Conservation (phyloP, 2,888 invertebrate genomes). For the Luperina nickerlii region DNA sequence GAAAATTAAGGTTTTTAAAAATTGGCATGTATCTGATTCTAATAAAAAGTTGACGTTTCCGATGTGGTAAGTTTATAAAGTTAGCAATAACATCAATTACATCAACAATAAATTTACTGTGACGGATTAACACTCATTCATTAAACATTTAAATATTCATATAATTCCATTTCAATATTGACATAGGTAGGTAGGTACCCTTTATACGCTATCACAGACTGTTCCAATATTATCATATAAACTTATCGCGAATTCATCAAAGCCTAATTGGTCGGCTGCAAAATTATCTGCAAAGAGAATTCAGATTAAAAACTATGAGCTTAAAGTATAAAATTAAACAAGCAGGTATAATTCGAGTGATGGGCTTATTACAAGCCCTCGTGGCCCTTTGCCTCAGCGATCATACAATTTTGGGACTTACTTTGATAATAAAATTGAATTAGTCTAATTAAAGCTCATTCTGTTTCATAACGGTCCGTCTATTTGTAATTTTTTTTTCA, state of each 20-base stretch:
- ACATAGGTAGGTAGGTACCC: not conserved
- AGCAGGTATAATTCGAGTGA: conserved; percentile 12
- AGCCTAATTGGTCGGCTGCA: conserved; percentile 44
- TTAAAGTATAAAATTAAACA: conserved; percentile 29
- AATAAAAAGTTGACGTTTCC: not conserved
- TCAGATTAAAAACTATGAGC: conserved; percentile 15
- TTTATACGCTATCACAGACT: not conserved
- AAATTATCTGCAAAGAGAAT: conserved; percentile 33
- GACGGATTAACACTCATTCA: not conserved
- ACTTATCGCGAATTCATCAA: conserved; percentile 60
- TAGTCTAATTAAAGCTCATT: not conserved
- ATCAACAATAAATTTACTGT: not conserved
- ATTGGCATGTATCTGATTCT: not conserved
- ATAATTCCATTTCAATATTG: not conserved
- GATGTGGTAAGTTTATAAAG: not conserved
- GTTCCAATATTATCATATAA: not conserved
- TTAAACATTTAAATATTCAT: not conserved
- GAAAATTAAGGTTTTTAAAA: not conserved
- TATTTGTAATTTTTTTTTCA: conserved; percentile 7
- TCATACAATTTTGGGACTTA: conserved; percentile 24
- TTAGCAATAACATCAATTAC: not conserved
- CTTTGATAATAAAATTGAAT: conserved; percentile 45
- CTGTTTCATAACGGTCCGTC: not conserved
- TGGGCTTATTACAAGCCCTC: conserved; percentile 29
- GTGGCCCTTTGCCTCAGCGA: conserved; percentile 6